These are phyloP conservation scores for Regulus satrapa DNA, from an alignment of 2,113 vertebrate genomes.

Conservation along the genomic window DNA sequence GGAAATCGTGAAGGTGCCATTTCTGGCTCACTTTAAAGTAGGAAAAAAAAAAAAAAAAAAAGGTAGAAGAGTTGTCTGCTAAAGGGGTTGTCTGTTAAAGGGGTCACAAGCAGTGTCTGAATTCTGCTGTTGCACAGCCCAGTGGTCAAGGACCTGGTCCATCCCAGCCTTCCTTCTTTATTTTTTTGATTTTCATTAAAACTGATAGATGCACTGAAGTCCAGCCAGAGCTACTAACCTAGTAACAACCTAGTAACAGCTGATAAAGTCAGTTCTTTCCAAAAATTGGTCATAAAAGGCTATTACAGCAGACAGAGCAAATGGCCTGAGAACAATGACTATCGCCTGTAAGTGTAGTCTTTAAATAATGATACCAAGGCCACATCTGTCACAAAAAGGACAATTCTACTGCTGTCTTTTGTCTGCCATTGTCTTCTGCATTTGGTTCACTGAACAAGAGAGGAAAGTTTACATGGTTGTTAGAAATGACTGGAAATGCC, in stretches of 20 bases:
- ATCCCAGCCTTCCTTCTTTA: not conserved
- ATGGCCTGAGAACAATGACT: not conserved
- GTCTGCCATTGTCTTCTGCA: not conserved
- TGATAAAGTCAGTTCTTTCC: not conserved
- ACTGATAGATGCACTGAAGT: not conserved
- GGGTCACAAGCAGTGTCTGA: not conserved
- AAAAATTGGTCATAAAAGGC: not conserved
- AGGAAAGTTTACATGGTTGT: not conserved
- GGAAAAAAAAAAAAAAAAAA: not conserved
- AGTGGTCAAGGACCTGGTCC: not conserved
- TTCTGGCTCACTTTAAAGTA: conserved; percentile 5
- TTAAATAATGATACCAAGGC: not conserved
- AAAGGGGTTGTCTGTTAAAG: too few relatives aligned
- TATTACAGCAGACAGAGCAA: not conserved
- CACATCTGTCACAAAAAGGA: not conserved
- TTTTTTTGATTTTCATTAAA: not conserved
- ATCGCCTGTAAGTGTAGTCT: not conserved
- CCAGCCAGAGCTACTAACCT: not conserved
- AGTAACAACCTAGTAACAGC: not conserved
- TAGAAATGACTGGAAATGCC: not conserved
- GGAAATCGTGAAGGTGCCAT: not conserved
- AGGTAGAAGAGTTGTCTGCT: not conserved
- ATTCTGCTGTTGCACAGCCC: not conserved
- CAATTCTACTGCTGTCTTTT: not conserved
- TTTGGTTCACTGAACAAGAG: not conserved